These are phyloP conservation scores for Rhinogobio ventralis DNA, from an alignment of 2,797 vertebrate genomes.

Conservation along the genomic window DNA sequence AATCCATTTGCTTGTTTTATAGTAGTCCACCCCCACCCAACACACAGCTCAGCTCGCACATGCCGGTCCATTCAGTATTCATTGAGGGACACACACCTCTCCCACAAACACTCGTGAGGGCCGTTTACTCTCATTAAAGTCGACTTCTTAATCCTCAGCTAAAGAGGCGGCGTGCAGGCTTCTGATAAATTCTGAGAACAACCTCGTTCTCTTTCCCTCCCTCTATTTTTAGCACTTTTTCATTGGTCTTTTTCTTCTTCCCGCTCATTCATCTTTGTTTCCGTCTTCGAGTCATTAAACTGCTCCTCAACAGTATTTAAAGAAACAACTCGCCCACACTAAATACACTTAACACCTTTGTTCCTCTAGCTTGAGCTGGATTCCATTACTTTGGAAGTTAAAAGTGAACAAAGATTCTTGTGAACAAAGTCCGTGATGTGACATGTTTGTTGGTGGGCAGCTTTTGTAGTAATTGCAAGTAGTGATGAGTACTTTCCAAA, in stretches of 20 bases:
- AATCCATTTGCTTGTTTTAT: slow-evolving; percentile 61
- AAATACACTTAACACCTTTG: slow-evolving; percentile 50
- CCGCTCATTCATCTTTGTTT: slow-evolving; percentile 19
- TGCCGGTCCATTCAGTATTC: slow-evolving; percentile 48
- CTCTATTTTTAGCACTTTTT: slow-evolving; percentile 39
- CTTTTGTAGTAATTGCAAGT: background rate
- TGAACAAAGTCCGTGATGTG: background rate
- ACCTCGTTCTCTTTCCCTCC: slow-evolving; percentile 42
- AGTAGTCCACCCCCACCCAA: slow-evolving; percentile 32
- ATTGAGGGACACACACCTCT: slow-evolving; percentile 28
- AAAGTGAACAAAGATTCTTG: background rate
- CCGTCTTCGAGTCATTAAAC: slow-evolving; percentile 49
- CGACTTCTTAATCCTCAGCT: slow-evolving; percentile 40
- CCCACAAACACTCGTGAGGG: slow-evolving; percentile 38
- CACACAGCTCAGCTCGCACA: slow-evolving; percentile 21
- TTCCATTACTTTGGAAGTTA: background rate
- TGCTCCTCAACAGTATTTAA: slow-evolving; percentile 42
- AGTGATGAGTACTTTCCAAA: background rate
- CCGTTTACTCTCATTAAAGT: slow-evolving; percentile 45
- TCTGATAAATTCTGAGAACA: slow-evolving; percentile 35
- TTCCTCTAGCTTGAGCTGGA: slow-evolving; percentile 20
- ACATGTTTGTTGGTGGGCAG: background rate
- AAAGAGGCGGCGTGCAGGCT: slow-evolving; percentile 12
- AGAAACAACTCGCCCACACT: slow-evolving; percentile 36
- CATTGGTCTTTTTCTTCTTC: slow-evolving; percentile 39